Evolutionary conservation across 2,113 vertebrate genomes (phyloP).

Genomic region (Pandion haliaetus): DNA sequence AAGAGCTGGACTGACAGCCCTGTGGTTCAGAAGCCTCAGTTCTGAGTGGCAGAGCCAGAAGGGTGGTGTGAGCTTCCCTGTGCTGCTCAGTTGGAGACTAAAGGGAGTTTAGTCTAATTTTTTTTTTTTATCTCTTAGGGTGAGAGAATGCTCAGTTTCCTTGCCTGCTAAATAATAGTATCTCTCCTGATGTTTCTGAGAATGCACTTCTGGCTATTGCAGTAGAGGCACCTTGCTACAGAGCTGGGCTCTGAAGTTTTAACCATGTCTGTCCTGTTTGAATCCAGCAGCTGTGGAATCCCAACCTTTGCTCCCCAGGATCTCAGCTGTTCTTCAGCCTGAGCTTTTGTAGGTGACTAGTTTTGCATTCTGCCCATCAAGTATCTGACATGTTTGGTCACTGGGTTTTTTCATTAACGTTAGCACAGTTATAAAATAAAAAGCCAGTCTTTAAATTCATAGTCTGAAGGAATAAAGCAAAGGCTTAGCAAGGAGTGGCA

Average conservation of each 20-base stretch:
- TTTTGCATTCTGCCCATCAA: background rate
- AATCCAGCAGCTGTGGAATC: background rate
- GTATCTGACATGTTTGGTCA: rapidly evolving
- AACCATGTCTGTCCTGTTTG: rapidly evolving
- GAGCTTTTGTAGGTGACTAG: background rate
- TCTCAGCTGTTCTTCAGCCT: rapidly evolving
- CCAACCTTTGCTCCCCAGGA: background rate
- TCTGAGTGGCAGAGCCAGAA: background rate
- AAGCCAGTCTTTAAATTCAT: background rate
- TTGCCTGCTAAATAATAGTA: background rate
- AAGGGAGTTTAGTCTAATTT: background rate
- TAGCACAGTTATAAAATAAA: background rate
- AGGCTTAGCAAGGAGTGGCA: background rate
- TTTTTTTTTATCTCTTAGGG: background rate
- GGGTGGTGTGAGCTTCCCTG: background rate
- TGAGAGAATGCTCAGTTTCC: background rate
- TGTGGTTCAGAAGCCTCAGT: background rate
- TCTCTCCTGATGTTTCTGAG: background rate
- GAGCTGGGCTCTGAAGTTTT: background rate
- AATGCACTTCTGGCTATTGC: background rate
- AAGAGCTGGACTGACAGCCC: background rate
- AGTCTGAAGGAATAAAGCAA: background rate
- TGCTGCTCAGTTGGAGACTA: background rate
- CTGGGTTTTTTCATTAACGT: background rate
- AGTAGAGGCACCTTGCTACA: background rate